Evolutionary conservation across 1,140 invertebrate genomes (phyloP).

Genomic region (Sitodiplosis mosellana): DNA sequence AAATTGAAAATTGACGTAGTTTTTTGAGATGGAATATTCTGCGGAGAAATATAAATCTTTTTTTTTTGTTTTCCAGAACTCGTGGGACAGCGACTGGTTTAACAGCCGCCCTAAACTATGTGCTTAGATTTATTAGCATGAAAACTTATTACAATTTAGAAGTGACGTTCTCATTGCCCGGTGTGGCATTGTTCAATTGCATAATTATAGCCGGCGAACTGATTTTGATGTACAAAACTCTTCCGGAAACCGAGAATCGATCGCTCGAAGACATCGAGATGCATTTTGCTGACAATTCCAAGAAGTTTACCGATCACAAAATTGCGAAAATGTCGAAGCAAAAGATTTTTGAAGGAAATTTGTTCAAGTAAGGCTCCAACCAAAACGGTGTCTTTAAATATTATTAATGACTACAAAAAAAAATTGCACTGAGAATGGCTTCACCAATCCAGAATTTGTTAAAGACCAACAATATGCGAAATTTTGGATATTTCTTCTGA

Average conservation of each 20-base stretch:
- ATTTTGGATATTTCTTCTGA: too few species aligned
- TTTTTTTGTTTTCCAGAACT: slow-evolving; percentile 27
- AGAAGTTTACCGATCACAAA: slow-evolving; percentile 3
- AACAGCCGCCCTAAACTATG: slow-evolving; percentile 35
- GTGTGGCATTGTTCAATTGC: slow-evolving; percentile 41
- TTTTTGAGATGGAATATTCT: too few species aligned
- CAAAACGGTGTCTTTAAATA: too few species aligned
- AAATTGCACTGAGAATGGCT: too few species aligned
- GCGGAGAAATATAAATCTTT: not conserved
- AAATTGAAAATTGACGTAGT: too few species aligned
- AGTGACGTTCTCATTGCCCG: slow-evolving; percentile 28
- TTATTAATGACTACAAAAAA: too few species aligned
- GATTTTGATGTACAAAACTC: slow-evolving; percentile 37
- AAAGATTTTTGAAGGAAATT: too few species aligned
- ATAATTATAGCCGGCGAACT: slow-evolving; percentile 25
- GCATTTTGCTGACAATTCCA: slow-evolving; percentile 29
- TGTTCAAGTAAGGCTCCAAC: too few species aligned
- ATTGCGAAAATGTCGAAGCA: too few species aligned
- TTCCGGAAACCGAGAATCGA: slow-evolving; percentile 69
- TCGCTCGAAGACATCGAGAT: slow-evolving; percentile 52
- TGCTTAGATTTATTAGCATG: slow-evolving; percentile 37
- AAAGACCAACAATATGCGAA: too few species aligned
- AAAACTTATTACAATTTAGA: slow-evolving; percentile 38
- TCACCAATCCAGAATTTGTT: too few species aligned
- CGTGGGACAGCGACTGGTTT: slow-evolving; percentile 35